Percentiles rank a stretch among this genome's conserved stretches.
These are phyloP conservation scores for Atta texana DNA, from an alignment of 1,140 invertebrate species.

Conservation along the genomic window DNA sequence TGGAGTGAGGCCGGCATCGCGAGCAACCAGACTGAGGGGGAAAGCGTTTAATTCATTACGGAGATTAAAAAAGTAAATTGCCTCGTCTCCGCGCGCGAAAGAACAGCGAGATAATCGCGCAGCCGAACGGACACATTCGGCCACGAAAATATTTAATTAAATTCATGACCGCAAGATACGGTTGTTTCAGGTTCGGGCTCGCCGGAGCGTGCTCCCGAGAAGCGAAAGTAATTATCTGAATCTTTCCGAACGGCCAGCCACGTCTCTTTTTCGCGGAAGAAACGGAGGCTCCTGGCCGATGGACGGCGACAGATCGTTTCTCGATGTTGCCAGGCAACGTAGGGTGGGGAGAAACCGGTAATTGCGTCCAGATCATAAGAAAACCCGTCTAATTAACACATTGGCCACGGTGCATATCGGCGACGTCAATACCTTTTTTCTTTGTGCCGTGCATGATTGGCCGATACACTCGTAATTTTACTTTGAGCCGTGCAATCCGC, in stretches of 20 bases:
- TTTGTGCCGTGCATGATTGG: constrained; percentile 13
- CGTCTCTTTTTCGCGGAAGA: constrained; percentile 72
- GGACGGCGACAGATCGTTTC: constrained; percentile 67
- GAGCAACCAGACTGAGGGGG: constrained; percentile 50
- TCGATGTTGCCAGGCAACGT: constrained; percentile 23
- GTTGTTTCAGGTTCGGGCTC: constrained; percentile 77
- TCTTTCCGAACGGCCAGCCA: constrained; percentile 72
- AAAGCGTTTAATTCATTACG: constrained; percentile 84
- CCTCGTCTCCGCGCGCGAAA: constrained; percentile 78
- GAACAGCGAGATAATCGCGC: constrained; percentile 75
- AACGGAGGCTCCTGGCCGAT: constrained; percentile 49
- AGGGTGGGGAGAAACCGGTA: constrained; percentile 8
- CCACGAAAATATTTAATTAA: constrained; percentile 85
- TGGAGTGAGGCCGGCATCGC: constrained; percentile 41
- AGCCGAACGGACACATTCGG: constrained; percentile 80
- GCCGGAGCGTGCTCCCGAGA: constrained; percentile 72
- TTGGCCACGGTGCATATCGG: constrained; percentile 49
- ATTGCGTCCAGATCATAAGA: constrained; percentile 55
- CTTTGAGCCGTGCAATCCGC: background rate
- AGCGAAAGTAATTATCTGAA: constrained; percentile 83
- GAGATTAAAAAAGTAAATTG: constrained; percentile 85
- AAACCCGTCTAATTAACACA: constrained; percentile 63
- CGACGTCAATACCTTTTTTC: constrained; percentile 46
- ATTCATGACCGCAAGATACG: constrained; percentile 84
- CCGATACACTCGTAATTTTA: constrained; percentile 19